Conservation (phyloP, 2,797 vertebrate species). For the Protosalanx chinensis region DNA sequence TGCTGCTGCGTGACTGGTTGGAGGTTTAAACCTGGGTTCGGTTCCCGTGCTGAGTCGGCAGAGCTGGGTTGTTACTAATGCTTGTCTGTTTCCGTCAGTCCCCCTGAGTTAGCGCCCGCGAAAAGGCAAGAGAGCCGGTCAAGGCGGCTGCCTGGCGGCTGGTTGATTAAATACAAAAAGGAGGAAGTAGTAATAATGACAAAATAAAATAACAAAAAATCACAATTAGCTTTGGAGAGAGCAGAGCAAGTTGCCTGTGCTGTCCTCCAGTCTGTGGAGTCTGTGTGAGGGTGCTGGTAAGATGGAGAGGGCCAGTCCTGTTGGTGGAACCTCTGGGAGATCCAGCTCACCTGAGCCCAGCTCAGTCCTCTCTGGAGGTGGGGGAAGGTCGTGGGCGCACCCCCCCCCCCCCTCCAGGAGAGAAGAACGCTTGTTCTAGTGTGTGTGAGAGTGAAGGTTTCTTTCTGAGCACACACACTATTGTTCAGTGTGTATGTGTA, state of each 20-base stretch:
- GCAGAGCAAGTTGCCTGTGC: slow-evolving; percentile 36
- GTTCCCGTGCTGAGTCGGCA: slow-evolving; percentile 20
- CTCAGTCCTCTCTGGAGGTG: slow-evolving; percentile 35
- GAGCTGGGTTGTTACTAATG: slow-evolving; percentile 50
- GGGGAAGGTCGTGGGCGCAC: background rate
- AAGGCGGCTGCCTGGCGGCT: slow-evolving; percentile 45
- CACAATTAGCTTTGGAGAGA: slow-evolving; percentile 72
- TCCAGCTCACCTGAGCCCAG: slow-evolving; percentile 44
- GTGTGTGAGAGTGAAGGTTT: slow-evolving; percentile 25
- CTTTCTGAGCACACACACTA: background rate
- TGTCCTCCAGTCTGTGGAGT: slow-evolving; percentile 49
- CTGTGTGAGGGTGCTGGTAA: slow-evolving; percentile 43
- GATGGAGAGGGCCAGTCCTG: slow-evolving; percentile 33
- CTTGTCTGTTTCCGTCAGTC: slow-evolving; percentile 68
- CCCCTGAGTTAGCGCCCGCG: slow-evolving; percentile 77
- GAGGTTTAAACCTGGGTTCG: slow-evolving; percentile 44
- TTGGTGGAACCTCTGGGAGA: slow-evolving; percentile 34
- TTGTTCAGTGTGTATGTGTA: slow-evolving; percentile 38
- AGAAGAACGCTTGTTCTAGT: slow-evolving; percentile 20
- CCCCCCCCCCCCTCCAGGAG: too few species aligned
- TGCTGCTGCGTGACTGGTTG: slow-evolving; percentile 58
- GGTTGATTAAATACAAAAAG: slow-evolving; percentile 62
- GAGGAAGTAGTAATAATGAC: slow-evolving; percentile 29
- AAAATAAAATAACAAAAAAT: slow-evolving; percentile 47
- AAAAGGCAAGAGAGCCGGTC: slow-evolving; percentile 37